Evolutionary conservation across 2,113 vertebrate species (phyloP).

Genomic region (Microtus oregoni): DNA sequence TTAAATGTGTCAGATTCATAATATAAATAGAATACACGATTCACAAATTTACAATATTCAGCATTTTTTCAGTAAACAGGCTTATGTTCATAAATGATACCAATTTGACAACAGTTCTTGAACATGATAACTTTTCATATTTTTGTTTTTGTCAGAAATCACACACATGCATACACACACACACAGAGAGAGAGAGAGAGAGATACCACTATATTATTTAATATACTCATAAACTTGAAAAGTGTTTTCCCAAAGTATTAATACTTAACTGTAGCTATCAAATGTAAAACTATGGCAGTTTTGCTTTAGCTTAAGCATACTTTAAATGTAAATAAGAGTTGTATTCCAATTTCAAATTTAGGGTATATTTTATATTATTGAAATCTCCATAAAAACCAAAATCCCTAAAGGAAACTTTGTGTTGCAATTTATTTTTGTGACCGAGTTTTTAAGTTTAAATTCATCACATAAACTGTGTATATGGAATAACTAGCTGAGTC

Average conservation of each 20-base stretch:
- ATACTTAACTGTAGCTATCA: neutral
- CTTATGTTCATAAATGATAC: neutral
- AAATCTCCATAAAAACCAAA: neutral
- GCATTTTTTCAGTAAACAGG: neutral
- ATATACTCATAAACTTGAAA: neutral
- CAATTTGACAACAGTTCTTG: neutral
- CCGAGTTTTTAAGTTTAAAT: neutral
- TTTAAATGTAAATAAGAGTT: neutral
- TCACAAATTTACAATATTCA: neutral
- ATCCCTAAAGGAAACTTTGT: neutral
- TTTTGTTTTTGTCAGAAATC: neutral
- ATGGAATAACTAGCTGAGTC: accelerated
- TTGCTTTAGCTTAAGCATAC: neutral
- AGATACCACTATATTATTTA: neutral
- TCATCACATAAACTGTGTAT: neutral
- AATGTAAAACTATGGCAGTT: neutral
- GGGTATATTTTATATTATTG: neutral
- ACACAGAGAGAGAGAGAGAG: too few species aligned
- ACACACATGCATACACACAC: neutral
- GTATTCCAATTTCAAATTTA: neutral
- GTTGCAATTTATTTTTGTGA: neutral
- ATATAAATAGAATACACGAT: neutral
- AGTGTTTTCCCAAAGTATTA: neutral
- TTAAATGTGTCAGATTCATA: neutral
- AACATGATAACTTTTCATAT: neutral